Percentiles rank a stretch among this genome's conserved stretches.
Evolutionary conservation across 2,797 vertebrate species (phyloP).

Genomic region (Lerista edwardsae): DNA sequence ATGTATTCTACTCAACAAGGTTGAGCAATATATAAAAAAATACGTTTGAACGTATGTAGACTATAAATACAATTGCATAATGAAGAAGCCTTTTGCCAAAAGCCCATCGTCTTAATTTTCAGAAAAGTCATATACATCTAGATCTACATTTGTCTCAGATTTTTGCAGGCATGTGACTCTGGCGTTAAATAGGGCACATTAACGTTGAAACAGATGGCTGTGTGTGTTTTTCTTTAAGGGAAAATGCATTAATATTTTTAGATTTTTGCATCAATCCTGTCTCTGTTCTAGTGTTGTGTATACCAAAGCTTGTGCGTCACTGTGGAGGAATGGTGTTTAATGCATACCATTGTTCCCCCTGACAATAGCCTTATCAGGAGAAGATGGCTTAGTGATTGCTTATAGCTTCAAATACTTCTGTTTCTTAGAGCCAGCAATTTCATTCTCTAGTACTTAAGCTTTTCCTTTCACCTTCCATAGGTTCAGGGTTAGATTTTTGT

Average conservation of each 20-base stretch:
- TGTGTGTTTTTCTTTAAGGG: background rate
- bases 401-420: background rate
- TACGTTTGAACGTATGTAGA: background rate
- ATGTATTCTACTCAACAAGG: background rate
- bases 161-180: background rate
- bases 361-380: slow-evolving; percentile 18
- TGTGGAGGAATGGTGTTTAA: slow-evolving; percentile 19
- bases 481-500: background rate
- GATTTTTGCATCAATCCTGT: background rate
- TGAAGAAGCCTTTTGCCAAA: background rate
- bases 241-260: background rate
- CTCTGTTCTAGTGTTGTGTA: slow-evolving; percentile 13
- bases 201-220: background rate
- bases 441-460: background rate
- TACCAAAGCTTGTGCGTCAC: slow-evolving; percentile 6
- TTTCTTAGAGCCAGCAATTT: background rate
- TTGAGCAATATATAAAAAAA: background rate
- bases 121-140: background rate
- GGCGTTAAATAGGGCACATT: background rate
- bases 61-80: too few species aligned
- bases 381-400: slow-evolving; percentile 10
- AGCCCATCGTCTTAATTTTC: background rate
- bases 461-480: background rate
- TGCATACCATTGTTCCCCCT: slow-evolving; percentile 10
- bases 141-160: background rate